Evolutionary conservation across 2,113 vertebrate species (phyloP), one percentile per base, ranked within the genome.

Genomic region (Embiotoca jacksoni): DNA sequence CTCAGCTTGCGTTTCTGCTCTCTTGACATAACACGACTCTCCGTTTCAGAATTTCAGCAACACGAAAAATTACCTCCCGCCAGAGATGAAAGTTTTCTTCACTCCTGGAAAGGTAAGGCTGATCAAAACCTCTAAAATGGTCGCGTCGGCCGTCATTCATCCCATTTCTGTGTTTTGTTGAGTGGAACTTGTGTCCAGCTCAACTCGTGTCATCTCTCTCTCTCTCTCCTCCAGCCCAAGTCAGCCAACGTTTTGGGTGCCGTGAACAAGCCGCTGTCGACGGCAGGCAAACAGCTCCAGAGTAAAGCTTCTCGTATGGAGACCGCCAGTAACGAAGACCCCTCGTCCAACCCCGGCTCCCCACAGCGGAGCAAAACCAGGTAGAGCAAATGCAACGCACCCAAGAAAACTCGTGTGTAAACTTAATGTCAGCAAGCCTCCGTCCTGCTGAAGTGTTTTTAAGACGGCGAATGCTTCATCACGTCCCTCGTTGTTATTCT

Each of bases 51-150:
- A 99, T 91, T 98, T 99, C 90, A 99, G 95, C 94, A 99, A 99
- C 94, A 98, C 97, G 88, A 99, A 99, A 96, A 98, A 99, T 90
- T 99, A 98, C 53, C 96, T 99, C 85, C 98, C 98, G 82, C 95
- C 97, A 39, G 98, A 99, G 94, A 98, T 99, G 97, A 99, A 99
- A 88, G 93, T 96, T 0, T 98, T 99, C 93, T 99, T 99, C 82
- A 97, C 97, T 67, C 97, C 97, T 76, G 98, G 98, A 92, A 99
- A 99, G 96, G 98, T 99, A 89, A 53, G 56, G 7, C 36, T 1
- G 3, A 5, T n/a, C 10, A 46, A 23, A 37, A 31, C 35, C 11
- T 39, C 2, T 39, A 39, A 39, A 54, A 65, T 33, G 4, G 2
- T n/a, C 13, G 10, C 11, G 10, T 50, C 35, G 2, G 3, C 10